Evolutionary conservation across 2,888 invertebrate species (phyloP), one percentile per base, ranked within the genome.

Genomic region (Apomyelois bistriatella): DNA sequence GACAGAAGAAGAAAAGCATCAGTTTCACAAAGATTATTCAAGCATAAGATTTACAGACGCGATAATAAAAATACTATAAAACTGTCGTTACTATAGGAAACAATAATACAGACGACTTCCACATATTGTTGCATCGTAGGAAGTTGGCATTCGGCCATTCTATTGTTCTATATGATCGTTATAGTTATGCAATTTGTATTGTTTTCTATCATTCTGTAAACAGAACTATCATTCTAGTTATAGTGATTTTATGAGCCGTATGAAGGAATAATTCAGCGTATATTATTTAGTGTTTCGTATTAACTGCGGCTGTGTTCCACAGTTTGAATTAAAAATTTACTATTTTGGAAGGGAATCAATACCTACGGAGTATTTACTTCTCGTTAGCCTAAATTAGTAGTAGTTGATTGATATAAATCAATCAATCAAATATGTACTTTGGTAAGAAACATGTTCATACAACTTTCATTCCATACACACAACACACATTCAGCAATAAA

Each of bases 91-190:
- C 13, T 12, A 43, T 43, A 43, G 43, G 43, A 43, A 43, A 43
- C 13, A 30, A 30, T 15, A 43, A 43, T 43, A 43, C 9, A 13
- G 43, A 12, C 56, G 52, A 54, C 62, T 64, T 64, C 64, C 64
- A 51, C 48, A 56, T 47, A 64, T 62, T 64, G 62, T 64, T 17
- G 36, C 42, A 32, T 22, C 35, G 46, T 52, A 54, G 58, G 52
- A 52, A 57, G 54, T 53, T 50, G 55, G 58, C 56, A 60, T 56
- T 56, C 51, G 22, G 9, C 54, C 50, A 62, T 62, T 64, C 63
- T 53, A 55, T 65, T 65, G 65, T 65, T 53, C 50, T 17, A 16
- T 8, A 50, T 30, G 28, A 35, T 12, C 46, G 28, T 48, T 36
- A 12, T 13, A 36, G 38, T 52, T 47, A 46, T 28, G 46, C 15